Evolutionary conservation across 2,797 vertebrate genomes (phyloP).

Genomic region (Hirundo rustica): DNA sequence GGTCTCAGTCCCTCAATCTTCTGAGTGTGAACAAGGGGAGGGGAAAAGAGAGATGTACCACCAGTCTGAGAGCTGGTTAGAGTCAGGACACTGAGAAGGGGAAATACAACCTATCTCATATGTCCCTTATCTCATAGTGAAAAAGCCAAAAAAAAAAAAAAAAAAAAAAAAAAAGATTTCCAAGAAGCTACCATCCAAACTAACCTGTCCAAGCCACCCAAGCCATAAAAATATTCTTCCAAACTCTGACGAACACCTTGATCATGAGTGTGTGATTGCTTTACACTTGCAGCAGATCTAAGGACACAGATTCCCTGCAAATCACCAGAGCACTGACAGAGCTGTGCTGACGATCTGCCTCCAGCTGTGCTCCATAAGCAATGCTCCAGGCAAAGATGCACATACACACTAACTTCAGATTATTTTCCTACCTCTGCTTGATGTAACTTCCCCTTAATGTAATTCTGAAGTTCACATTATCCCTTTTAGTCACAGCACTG

Average conservation of each 20-base stretch:
- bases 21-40: neutral
- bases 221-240: neutral
- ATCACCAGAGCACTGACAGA: neutral
- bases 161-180: neutral
- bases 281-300: neutral
- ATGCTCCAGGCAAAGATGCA: neutral
- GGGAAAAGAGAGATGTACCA: accelerated
- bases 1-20: neutral
- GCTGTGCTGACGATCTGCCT: neutral
- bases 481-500: slow-evolving; percentile 22
- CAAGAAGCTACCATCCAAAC: neutral
- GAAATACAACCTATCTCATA: accelerated
- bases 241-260: neutral
- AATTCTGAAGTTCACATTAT: slow-evolving; percentile 18
- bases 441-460: neutral
- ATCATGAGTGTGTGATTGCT: neutral
- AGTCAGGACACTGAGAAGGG: neutral
- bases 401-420: neutral
- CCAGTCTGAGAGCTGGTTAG: neutral
- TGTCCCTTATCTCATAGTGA: neutral
- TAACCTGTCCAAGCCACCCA: neutral
- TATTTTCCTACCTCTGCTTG: slow-evolving; percentile 15
- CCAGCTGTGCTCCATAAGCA: slow-evolving; percentile 14
- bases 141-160: neutral
- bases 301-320: neutral